These are phyloP conservation scores for Cantharis nigra DNA, from an alignment of 2,888 invertebrate species.

Conservation along the genomic window DNA sequence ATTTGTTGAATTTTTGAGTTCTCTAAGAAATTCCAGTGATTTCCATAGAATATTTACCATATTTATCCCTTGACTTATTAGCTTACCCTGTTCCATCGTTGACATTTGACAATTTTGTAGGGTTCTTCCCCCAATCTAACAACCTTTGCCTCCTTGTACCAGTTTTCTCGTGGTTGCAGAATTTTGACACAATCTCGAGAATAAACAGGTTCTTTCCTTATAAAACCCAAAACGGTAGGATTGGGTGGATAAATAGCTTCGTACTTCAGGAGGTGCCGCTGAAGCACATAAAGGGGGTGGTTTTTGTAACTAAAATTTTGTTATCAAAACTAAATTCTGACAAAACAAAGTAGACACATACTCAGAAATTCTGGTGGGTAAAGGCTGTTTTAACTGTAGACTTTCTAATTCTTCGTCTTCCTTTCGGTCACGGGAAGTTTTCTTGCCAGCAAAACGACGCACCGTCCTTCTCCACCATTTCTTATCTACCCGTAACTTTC, in stretches of 20 bases:
- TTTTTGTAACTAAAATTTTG: constrained; percentile 74
- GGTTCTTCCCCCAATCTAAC: constrained; percentile 85
- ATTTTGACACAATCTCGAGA: constrained; percentile 85
- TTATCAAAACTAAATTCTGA: not conserved
- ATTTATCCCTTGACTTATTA: too few relatives aligned
- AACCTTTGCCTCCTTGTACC: constrained; percentile 90
- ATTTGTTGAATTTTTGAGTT: too few relatives aligned
- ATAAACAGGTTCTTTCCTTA: constrained; percentile 85
- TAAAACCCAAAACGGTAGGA: constrained; percentile 80
- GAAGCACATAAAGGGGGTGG: constrained; percentile 90
- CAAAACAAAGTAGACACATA: constrained; percentile 58
- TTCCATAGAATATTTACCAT: too few relatives aligned
- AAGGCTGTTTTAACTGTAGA: constrained; percentile 80
- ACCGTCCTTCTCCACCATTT: constrained; percentile 80
- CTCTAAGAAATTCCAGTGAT: too few relatives aligned
- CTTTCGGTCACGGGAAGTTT: constrained; percentile 66
- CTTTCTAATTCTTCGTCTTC: constrained; percentile 76
- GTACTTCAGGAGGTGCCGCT: constrained; percentile 91
- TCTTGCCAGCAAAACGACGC: constrained; percentile 64
- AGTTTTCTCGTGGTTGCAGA: constrained; percentile 87
- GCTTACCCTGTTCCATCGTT: constrained; percentile 82
- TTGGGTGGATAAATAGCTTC: constrained; percentile 95
- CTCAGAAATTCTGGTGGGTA: constrained; percentile 85
- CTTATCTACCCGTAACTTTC: constrained; percentile 76
- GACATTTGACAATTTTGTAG: constrained; percentile 91